Base-by-base conservation (phyloP, 1,140 invertebrate genomes). In the Bombus pyrosoma region DNA sequence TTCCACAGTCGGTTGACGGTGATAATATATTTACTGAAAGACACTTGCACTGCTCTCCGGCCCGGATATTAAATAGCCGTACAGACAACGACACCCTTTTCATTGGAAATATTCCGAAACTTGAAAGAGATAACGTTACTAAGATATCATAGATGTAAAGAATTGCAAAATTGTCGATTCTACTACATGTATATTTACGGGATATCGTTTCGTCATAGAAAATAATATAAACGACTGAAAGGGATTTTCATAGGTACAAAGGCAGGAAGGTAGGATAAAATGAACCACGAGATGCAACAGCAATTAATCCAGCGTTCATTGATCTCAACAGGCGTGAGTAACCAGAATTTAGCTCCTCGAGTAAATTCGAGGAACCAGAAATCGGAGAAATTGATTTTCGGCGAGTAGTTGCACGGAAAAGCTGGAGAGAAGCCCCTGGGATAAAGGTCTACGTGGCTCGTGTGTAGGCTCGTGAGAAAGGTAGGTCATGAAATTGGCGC, bases 401-500 rank as follows among this genome's bases (percentile, higher is more conserved):
- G 41, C 62, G 32, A 62, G 68, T 28, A 28, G 39, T 47, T 32
- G 22, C 37, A 25, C 4, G 3, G 57, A 47, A 59, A 53, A n/a
- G n/a, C 37, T 5, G 1, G 8, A 39, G 34, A 13, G 41, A 25
- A 28, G 9, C 32, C 53, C 37, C 37, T 77, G 57, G 57, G 59
- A 64, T 32, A 64, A 37, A 28, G n/a, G 28, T 28, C 25, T 39
- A 57, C 6, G 13, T 39, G 13, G 73, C 22, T 15, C 22, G 18
- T 37, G 57, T 86, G n/a, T 81, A 89, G 77, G 81, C 72, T 87
- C 78, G 78, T 34, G 76, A 53, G 80, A 75, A 85, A 90, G 86
- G 89, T 90, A 90, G 88, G 86, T 90, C 86, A 88, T 83, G 84
- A 81, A 91, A 92, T 92, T 92, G 92, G 90, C 75, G 87, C 89